Evolutionary conservation across 2,797 vertebrate species (phyloP).

Genomic region (Danio jaintianensis): DNA sequence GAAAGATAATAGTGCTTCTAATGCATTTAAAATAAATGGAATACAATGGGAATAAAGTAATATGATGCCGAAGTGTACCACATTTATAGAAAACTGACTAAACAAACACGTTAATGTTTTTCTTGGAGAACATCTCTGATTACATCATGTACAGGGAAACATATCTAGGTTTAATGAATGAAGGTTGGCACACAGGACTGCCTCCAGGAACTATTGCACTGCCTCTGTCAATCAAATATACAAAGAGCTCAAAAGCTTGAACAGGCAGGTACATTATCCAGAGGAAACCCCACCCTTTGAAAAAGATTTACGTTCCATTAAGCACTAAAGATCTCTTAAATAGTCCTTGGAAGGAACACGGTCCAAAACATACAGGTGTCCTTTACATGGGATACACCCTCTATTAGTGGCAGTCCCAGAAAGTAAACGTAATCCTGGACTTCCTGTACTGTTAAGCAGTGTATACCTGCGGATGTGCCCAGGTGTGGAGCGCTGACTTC

Average conservation of each 20-base stretch:
- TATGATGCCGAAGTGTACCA: background rate
- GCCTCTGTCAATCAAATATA: background rate
- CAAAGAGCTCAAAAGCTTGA: constrained; percentile 14
- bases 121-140: background rate
- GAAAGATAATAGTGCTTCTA: no score
- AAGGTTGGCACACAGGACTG: background rate
- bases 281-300: constrained; percentile 49
- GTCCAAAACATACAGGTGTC: constrained; percentile 45
- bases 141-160: background rate
- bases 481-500: constrained; percentile 88
- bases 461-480: constrained; percentile 90
- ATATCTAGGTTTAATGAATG: background rate
- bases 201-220: constrained; percentile 8
- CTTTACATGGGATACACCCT: constrained; percentile 37
- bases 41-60: background rate
- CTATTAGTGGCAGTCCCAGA: constrained; percentile 34
- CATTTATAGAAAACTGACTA: background rate
- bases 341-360: constrained; percentile 7
- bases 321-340: constrained; percentile 31
- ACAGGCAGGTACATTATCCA: background rate
- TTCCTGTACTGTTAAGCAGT: background rate
- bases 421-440: constrained; percentile 17
- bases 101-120: background rate
- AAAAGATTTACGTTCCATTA: constrained; percentile 46
- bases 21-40: background rate